A percentile compares a stretch with the other conserved stretches of the same genome.
Evolutionary conservation across 2,113 vertebrate species (phyloP).

Genomic region (Oenanthe oenanthe): DNA sequence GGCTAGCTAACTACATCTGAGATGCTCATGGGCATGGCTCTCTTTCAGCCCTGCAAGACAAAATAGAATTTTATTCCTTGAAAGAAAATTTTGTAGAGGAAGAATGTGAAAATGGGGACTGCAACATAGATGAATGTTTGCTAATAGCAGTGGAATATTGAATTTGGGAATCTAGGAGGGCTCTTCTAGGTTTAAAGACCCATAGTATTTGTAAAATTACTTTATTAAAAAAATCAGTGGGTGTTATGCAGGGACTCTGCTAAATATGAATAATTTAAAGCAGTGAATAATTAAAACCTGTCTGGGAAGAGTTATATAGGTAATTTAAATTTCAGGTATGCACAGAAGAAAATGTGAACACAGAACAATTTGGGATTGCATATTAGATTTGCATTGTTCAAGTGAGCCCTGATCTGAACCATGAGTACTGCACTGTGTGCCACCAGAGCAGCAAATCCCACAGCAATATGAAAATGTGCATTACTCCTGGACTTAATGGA

Average conservation of each 20-base stretch:
- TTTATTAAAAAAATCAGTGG: neutral
- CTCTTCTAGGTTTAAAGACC: neutral
- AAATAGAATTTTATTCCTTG: neutral
- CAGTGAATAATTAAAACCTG: slow-evolving; percentile 4
- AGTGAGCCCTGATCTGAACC: neutral
- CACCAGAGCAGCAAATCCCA: neutral
- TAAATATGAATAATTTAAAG: slow-evolving; percentile 4
- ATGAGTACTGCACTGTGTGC: neutral
- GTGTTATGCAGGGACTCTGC: neutral
- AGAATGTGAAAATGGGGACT: neutral
- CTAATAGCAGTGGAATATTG: neutral
- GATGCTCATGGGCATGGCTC: neutral
- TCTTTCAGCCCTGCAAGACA: neutral
- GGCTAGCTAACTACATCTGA: neutral
- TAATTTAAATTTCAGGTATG: neutral
- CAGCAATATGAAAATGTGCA: neutral
- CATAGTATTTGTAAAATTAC: neutral
- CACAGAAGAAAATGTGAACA: neutral
- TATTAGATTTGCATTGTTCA: neutral
- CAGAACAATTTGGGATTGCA: neutral
- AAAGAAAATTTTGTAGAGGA: neutral
- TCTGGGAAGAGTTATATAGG: neutral
- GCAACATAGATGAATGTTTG: neutral
- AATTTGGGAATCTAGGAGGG: neutral
- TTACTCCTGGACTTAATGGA: neutral